A percentile compares a stretch with the other conserved stretches of the same genome.
Evolutionary conservation across 2,797 vertebrate genomes (phyloP).

Genomic region (Sphenopsis melanotis): DNA sequence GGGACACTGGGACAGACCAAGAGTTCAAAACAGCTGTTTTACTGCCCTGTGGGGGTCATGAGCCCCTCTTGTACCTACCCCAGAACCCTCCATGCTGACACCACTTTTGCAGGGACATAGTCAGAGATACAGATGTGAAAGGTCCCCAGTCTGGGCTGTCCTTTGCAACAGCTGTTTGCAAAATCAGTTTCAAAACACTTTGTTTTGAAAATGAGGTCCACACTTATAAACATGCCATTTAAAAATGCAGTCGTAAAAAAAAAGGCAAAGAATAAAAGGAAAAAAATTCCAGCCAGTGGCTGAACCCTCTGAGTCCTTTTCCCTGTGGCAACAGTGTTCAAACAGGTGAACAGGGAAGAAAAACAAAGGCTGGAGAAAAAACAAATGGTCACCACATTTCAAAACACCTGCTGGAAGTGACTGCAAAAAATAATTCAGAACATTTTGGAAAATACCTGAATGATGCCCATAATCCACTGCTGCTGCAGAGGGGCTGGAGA

Average conservation of each 20-base stretch:
- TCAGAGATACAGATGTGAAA: accelerated
- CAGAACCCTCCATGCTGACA: accelerated
- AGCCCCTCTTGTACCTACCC: neutral
- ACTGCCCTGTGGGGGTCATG: accelerated
- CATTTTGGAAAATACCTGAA: neutral
- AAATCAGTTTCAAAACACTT: neutral
- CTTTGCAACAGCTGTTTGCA: neutral
- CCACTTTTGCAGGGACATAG: neutral
- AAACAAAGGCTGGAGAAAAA: neutral
- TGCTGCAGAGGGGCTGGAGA: neutral
- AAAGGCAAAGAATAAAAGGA: neutral
- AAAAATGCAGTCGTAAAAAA: neutral
- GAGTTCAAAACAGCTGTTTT: accelerated
- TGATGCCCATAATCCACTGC: neutral
- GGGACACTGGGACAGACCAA: neutral
- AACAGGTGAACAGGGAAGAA: neutral
- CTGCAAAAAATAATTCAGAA: neutral
- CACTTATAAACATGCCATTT: neutral
- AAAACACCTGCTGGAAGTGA: neutral
- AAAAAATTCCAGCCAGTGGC: neutral
- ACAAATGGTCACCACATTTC: neutral
- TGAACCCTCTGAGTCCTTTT: neutral
- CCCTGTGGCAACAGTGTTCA: neutral
- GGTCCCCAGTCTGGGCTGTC: neutral
- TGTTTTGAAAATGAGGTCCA: neutral